Percentiles rank a stretch among this genome's conserved stretches.
phyloP scores from a whole-genome alignment of 2,113 vertebrate genomes.

The Grus americana region DNA sequence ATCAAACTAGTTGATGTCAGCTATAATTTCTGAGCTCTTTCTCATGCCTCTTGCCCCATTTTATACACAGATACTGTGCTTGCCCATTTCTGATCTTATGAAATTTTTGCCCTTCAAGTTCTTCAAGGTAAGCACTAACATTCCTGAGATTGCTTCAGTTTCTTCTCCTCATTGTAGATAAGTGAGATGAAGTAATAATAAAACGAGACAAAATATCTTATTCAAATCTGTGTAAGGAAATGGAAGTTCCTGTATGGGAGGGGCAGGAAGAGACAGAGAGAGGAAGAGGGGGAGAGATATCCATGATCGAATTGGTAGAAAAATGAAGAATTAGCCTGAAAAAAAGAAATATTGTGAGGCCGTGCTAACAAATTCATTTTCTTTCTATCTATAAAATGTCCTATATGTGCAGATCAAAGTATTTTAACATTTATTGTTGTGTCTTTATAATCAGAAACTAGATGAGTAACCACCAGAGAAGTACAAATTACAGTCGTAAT shows the following conservation, averaged over 20 bases:
- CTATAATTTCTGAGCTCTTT: not conserved
- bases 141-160: conserved; percentile 42
- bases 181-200: conserved; percentile 29
- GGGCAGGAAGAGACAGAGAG: no score
- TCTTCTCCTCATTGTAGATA: not conserved
- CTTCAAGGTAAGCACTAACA: conserved; percentile 36
- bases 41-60: not conserved
- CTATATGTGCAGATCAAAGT: not conserved
- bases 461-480: not conserved
- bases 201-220: not conserved
- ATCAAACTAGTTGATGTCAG: not conserved
- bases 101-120: conserved; percentile 33
- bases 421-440: not conserved
- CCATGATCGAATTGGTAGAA: not conserved
- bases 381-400: not conserved
- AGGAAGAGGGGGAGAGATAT: not conserved
- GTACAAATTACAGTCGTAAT: not conserved
- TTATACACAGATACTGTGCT: not conserved
- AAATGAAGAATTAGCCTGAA: not conserved
- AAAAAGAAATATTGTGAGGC: not conserved
- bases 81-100: conserved; percentile 20
- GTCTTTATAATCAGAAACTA: not conserved
- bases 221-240: not conserved
- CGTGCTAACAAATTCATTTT: not conserved
- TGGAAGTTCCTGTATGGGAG: not conserved